These are phyloP conservation scores for Drosophila willistoni DNA, from an alignment of 1,140 invertebrate species.

Conservation along the genomic window DNA sequence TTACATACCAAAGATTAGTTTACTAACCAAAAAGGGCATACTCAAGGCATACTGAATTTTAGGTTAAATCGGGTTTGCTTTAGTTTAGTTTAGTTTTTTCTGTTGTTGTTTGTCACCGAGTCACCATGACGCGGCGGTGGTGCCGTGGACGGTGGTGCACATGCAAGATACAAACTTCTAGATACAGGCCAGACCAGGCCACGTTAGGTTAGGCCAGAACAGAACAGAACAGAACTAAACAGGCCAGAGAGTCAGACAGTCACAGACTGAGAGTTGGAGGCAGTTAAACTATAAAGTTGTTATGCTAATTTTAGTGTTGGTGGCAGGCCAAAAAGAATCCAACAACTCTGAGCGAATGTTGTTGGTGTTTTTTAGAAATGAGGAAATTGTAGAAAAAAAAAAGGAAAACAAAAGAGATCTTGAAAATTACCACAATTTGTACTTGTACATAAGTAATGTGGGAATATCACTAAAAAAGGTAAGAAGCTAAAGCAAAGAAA, in stretches of 20 bases:
- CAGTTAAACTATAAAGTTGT: conserved; percentile 83
- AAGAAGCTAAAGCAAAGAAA: conserved; percentile 13
- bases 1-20: conserved; percentile 67
- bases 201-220: conserved; percentile 30
- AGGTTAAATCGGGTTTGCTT: conserved; percentile 44
- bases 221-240: conserved; percentile 21
- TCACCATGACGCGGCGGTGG: conserved; percentile 4
- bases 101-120: conserved; percentile 36
- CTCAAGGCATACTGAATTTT: conserved; percentile 1
- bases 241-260: conserved; percentile 1
- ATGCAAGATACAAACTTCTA: conserved; percentile 75
- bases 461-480: conserved; percentile 46
- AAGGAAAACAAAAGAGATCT: conserved; percentile 58
- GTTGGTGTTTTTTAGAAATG: conserved; percentile 51
- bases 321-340: conserved; percentile 36
- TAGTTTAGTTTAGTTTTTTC: conserved; percentile 36
- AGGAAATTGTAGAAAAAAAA: conserved; percentile 69
- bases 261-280: conserved; percentile 24
- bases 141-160: conserved; percentile 35
- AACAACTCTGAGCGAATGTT: conserved; percentile 26
- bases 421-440: conserved; percentile 81
- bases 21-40: conserved; percentile 12
- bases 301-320: conserved; percentile 83
- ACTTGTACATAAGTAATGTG: conserved; percentile 82
- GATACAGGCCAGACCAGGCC: conserved; percentile 51